phyloP scores from a whole-genome alignment of 2,888 invertebrate species.

The Phoenoteleia sp. region DNA sequence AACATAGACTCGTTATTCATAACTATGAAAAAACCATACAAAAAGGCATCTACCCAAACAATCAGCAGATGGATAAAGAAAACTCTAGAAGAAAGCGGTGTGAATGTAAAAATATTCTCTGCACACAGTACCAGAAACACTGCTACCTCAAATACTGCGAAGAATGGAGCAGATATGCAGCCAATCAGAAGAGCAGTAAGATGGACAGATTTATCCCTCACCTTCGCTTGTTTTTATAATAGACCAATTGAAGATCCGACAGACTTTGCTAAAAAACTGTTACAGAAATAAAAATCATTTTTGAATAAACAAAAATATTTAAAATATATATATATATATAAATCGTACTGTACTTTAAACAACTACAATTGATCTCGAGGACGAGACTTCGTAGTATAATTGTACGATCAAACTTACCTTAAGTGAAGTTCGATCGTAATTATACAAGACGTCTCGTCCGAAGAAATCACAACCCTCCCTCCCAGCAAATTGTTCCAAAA shows the following conservation, averaged over 20 bases:
- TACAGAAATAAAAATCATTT: too few relatives aligned
- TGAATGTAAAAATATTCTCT: not conserved
- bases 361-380: not conserved
- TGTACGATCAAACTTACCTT: too few relatives aligned
- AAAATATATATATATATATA: too few relatives aligned
- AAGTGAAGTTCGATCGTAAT: too few relatives aligned
- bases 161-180: not conserved
- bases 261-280: too few relatives aligned
- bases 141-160: not conserved
- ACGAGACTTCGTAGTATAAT: not conserved
- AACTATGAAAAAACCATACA: too few relatives aligned
- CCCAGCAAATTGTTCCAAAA: too few relatives aligned
- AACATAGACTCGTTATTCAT: too few relatives aligned
- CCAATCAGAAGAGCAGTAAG: not conserved
- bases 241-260: not conserved
- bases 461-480: too few relatives aligned
- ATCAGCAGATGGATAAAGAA: slow-evolving; percentile 5
- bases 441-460: too few relatives aligned
- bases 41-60: not conserved
- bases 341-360: too few relatives aligned
- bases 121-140: slow-evolving; percentile 1
- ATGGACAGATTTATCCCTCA: not conserved
- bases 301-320: too few relatives aligned
- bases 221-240: slow-evolving; percentile 17
- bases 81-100: not conserved